These are phyloP conservation scores for Pipistrellus pipistrellus DNA, from an alignment of 2,797 vertebrate genomes.

Conservation along the genomic window DNA sequence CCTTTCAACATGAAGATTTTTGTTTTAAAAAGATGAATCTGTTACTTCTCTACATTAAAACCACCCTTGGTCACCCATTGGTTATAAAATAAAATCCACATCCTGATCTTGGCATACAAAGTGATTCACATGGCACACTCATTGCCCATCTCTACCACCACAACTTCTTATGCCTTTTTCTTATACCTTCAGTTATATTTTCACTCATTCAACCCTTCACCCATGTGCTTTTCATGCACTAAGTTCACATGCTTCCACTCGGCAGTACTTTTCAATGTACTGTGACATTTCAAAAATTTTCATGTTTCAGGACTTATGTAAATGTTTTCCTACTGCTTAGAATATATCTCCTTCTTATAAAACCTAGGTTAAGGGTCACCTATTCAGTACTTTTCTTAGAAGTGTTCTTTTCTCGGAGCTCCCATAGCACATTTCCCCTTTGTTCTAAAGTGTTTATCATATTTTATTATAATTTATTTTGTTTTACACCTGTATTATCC, in stretches of 20 bases:
- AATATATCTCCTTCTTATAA: neutral
- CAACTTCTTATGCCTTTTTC: neutral
- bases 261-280: neutral
- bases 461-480: conserved; percentile 74
- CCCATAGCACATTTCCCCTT: neutral
- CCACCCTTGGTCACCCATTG: neutral
- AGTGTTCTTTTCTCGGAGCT: neutral
- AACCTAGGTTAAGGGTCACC: neutral
- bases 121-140: neutral
- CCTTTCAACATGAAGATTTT: neutral
- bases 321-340: neutral
- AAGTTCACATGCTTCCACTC: neutral
- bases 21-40: neutral
- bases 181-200: neutral
- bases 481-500: conserved; percentile 57
- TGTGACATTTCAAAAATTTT: neutral
- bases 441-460: conserved; percentile 56
- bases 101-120: neutral
- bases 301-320: neutral
- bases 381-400: neutral
- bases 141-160: neutral
- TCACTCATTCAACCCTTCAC: neutral
- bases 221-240: neutral
- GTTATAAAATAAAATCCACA: neutral
- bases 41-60: conserved; percentile 26